Conservation (phyloP, 2,888 invertebrate species). For the Tetrapedia diversipes region DNA sequence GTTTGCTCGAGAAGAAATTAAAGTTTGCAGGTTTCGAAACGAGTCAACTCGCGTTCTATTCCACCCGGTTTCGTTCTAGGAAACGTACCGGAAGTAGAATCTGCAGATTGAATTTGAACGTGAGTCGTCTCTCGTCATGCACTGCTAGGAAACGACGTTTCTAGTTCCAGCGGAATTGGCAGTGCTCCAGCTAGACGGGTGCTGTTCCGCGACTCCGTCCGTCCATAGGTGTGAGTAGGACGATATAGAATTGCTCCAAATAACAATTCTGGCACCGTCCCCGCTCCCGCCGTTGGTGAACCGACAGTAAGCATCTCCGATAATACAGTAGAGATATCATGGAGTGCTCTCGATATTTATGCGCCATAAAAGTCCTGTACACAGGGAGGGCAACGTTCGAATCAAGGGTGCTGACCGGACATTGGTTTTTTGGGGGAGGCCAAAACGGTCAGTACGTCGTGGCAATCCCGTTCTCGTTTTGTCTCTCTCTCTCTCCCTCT, state of each 20-base stretch:
- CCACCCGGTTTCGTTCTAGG: slow-evolving; percentile 16
- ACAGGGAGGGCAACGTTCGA: slow-evolving; percentile 74
- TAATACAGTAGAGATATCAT: slow-evolving; percentile 81
- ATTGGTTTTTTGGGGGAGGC: slow-evolving; percentile 77
- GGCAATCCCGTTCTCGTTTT: slow-evolving; percentile 30
- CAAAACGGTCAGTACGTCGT: slow-evolving; percentile 69
- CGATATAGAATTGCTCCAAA: slow-evolving; percentile 68
- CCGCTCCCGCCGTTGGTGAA: slow-evolving; percentile 40
- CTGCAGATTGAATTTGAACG: slow-evolving; percentile 65
- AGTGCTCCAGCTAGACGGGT: slow-evolving; percentile 66
- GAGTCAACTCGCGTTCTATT: slow-evolving; percentile 6
- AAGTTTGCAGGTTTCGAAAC: slow-evolving; percentile 25
- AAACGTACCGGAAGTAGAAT: slow-evolving; percentile 41
- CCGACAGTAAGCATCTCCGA: slow-evolving; percentile 75
- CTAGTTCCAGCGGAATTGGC: slow-evolving; percentile 65
- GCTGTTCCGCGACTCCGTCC: slow-evolving; percentile 55
- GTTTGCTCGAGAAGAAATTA: slow-evolving; percentile 39
- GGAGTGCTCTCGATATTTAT: slow-evolving; percentile 82
- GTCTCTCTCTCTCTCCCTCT: slow-evolving; percentile 47
- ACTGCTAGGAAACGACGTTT: slow-evolving; percentile 29
- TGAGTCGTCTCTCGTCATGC: slow-evolving; percentile 28
- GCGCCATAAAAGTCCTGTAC: slow-evolving; percentile 81
- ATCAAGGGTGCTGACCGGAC: slow-evolving; percentile 81
- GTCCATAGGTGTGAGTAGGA: slow-evolving; percentile 56
- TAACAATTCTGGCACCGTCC: slow-evolving; percentile 57